Evolutionary conservation across 1,140 invertebrate genomes (phyloP).

Genomic region (Cecropterus lyciades): DNA sequence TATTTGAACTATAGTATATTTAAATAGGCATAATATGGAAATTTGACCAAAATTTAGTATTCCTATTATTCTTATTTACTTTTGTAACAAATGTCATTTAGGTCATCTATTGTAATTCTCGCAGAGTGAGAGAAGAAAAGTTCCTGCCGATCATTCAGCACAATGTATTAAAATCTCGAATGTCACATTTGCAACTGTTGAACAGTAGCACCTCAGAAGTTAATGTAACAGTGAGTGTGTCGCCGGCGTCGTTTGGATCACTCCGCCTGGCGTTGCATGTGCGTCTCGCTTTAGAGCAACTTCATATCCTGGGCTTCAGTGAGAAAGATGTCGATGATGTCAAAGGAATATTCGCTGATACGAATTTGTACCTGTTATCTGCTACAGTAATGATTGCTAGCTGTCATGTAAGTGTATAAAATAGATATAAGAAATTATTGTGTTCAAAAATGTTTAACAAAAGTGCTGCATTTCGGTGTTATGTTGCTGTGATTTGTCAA

Average conservation of each 20-base stretch:
- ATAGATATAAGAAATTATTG: too few species aligned
- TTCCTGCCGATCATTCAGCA: conserved; percentile 94
- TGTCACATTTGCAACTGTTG: conserved; percentile 89
- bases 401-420: conserved; percentile 92
- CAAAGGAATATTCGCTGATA: conserved; percentile 98
- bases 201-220: conserved; percentile 84
- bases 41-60: too few species aligned
- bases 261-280: conserved; percentile 92
- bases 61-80: too few species aligned
- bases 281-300: conserved; percentile 90
- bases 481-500: too few species aligned
- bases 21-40: too few species aligned
- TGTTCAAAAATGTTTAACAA: too few species aligned
- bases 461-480: too few species aligned
- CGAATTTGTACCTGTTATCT: conserved; percentile 96
- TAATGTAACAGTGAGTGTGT: conserved; percentile 85
- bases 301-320: conserved; percentile 93
- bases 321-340: conserved; percentile 98
- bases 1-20: too few species aligned
- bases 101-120: conserved; percentile 25
- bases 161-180: conserved; percentile 91
- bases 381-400: conserved; percentile 96
- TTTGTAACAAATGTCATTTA: too few species aligned
- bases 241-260: conserved; percentile 89
- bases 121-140: conserved; percentile 86